Percentiles rank a stretch among this genome's conserved stretches.
phyloP scores from a whole-genome alignment of 2,888 invertebrate species.

The Platycheirus albimanus region DNA sequence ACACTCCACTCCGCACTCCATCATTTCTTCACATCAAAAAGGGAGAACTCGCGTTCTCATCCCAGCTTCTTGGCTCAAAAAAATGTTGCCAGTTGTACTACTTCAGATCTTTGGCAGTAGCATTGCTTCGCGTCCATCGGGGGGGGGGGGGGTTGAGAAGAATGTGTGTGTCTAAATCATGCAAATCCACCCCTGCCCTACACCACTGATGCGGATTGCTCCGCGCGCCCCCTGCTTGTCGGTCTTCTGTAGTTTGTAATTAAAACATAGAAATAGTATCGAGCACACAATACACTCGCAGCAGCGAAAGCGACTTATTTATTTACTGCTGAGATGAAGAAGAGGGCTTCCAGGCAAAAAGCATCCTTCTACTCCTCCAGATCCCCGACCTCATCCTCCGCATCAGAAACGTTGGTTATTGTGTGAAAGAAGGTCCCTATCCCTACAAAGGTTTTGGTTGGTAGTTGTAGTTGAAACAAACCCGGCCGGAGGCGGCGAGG shows the following conservation, averaged over 20 bases:
- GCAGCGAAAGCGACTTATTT: slow-evolving; percentile 49
- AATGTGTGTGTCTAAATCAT: slow-evolving; percentile 63
- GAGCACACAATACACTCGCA: slow-evolving; percentile 52
- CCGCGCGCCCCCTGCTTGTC: neutral
- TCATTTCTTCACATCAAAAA: neutral
- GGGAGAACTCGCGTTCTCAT: slow-evolving; percentile 5
- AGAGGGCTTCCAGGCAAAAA: slow-evolving; percentile 35
- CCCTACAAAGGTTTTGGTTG: no score
- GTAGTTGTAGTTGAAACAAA: no score
- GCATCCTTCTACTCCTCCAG: neutral
- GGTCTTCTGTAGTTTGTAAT: slow-evolving; percentile 64
- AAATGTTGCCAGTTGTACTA: slow-evolving; percentile 30
- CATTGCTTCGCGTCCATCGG: slow-evolving; percentile 34
- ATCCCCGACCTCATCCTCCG: no score
- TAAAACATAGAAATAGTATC: slow-evolving; percentile 71
- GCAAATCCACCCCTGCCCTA: slow-evolving; percentile 29
- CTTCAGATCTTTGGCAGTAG: slow-evolving; percentile 12
- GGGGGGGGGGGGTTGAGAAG: neutral
- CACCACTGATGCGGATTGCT: no score
- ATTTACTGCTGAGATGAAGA: slow-evolving; percentile 56
- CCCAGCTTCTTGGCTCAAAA: neutral
- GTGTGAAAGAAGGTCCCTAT: slow-evolving; percentile 13
- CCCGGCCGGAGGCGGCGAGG: no score
- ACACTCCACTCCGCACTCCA: neutral
- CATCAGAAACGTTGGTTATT: no score